A percentile compares a stretch with the other conserved stretches of the same genome.
Conservation (phyloP, 2,888 invertebrate species). For the Megamerina dolium region DNA sequence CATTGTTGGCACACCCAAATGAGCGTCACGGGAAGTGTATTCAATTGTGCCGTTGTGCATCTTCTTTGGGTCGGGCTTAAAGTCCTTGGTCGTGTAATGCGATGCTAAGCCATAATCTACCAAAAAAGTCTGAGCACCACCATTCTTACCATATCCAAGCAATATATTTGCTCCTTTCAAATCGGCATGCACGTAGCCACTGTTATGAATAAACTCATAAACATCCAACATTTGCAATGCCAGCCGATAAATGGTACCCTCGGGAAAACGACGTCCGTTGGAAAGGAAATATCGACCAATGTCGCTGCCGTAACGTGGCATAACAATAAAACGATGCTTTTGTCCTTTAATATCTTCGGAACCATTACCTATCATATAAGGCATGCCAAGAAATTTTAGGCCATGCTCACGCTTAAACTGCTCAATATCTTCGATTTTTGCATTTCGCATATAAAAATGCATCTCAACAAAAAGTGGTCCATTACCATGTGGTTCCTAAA, state of each 20-base stretch:
- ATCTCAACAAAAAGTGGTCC: conserved; percentile 60
- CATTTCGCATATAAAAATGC: conserved; percentile 72
- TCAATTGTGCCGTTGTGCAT: conserved; percentile 97
- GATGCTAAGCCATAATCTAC: conserved; percentile 92
- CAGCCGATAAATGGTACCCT: conserved; percentile 69
- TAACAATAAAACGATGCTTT: conserved; percentile 82
- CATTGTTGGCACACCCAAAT: conserved; percentile 81
- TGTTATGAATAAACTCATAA: conserved; percentile 85
- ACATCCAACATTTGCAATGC: conserved; percentile 83
- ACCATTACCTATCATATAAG: conserved; percentile 72
- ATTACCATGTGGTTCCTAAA: conserved; percentile 32
- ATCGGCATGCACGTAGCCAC: conserved; percentile 91
- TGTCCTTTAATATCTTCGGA: conserved; percentile 66
- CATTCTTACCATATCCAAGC: conserved; percentile 61
- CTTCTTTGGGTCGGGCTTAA: conserved; percentile 81
- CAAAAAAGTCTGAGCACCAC: conserved; percentile 70
- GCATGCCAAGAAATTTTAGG: conserved; percentile 31
- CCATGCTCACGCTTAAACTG: conserved; percentile 24
- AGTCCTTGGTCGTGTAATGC: conserved; percentile 68
- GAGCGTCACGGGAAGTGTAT: conserved; percentile 93
- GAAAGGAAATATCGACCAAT: conserved; percentile 70
- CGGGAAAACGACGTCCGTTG: conserved; percentile 62
- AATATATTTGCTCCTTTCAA: conserved; percentile 93
- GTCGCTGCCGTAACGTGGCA: conserved; percentile 86
- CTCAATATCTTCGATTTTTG: conserved; percentile 51